These are phyloP conservation scores for Sebastes nivosus DNA, from an alignment of 2,797 vertebrate genomes.

Conservation along the genomic window DNA sequence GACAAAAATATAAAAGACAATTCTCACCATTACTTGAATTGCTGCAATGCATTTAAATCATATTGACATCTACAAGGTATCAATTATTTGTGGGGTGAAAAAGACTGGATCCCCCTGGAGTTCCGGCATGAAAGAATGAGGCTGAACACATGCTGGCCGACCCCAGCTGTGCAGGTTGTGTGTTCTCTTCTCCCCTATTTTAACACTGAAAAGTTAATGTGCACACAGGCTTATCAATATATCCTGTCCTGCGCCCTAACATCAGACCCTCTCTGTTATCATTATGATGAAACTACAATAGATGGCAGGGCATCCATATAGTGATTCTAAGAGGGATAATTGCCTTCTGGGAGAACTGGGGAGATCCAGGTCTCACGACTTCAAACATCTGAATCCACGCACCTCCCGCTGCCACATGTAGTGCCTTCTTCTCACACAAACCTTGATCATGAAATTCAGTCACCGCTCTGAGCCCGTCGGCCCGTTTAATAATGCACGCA, in stretches of 20 bases:
- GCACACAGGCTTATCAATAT: background rate
- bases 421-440: conserved; percentile 40
- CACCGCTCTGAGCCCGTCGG: conserved; percentile 36
- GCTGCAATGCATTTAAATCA: background rate
- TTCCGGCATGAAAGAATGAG: conserved; percentile 24
- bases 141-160: conserved; percentile 7
- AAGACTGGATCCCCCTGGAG: background rate
- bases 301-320: conserved; percentile 11
- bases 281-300: conserved; percentile 25
- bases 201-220: background rate
- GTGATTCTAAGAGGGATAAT: conserved; percentile 54
- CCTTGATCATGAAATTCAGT: conserved; percentile 69
- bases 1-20: background rate
- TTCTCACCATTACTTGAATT: background rate
- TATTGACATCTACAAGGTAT: background rate
- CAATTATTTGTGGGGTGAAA: background rate
- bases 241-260: background rate
- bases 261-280: conserved; percentile 28
- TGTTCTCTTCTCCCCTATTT: conserved; percentile 1
- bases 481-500: conserved; percentile 54
- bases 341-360: conserved; percentile 41
- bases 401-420: conserved; percentile 55
- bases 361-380: conserved; percentile 56
- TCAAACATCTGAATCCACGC: conserved; percentile 63
- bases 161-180: conserved; percentile 19